Base-by-base conservation (phyloP, 2,113 vertebrate genomes). In the Tachycineta bicolor region DNA sequence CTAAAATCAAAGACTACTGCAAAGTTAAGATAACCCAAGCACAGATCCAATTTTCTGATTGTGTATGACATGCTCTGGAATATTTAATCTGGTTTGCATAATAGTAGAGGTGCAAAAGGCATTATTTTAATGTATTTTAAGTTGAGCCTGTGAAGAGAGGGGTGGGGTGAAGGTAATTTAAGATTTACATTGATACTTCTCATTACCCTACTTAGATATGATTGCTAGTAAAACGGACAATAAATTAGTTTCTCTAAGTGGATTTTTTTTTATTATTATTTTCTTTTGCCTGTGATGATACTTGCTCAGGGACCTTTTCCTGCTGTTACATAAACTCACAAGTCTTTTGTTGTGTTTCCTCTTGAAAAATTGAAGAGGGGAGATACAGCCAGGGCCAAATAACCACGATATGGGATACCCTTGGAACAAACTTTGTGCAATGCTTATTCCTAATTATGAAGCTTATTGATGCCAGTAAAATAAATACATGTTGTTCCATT, bases 131-230 rank as follows among this genome's bases (percentile, higher is more conserved):
- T 46, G 6, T 33, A 11, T 53, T 79, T 73, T 60, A 24, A 14
- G 10, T 5, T 39, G 33, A 52, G 2, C 3, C 16, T 39, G 15
- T 9, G 37, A 75, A 52, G 16, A 28, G 33, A 74, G 16, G 4
- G 5, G 3, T 12, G 4, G 3, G 5, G 15, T 3, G 4, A 29
- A 59, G 19, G 3, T 46, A 6, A 43, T 59, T 74, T 29, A 50
- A n/a, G 16, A 21, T 47, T n/a, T 63, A 4, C 15, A 8, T 24
- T 33, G 3, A 28, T 74, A 14, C 11, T 39, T 59, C 19, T 74
- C 11, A 5, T 31, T 29, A 6, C 14, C 31, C 8, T 43, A 14
- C 17, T 22, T 31, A n/a, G 14, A 49, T 49, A 12, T 41, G 34
- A 49, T 5, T 49, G 31, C 26, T 41, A 63, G 49, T 34, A 9